phyloP scores from a whole-genome alignment of 2,888 invertebrate genomes.

The Tenodera sinensis region DNA sequence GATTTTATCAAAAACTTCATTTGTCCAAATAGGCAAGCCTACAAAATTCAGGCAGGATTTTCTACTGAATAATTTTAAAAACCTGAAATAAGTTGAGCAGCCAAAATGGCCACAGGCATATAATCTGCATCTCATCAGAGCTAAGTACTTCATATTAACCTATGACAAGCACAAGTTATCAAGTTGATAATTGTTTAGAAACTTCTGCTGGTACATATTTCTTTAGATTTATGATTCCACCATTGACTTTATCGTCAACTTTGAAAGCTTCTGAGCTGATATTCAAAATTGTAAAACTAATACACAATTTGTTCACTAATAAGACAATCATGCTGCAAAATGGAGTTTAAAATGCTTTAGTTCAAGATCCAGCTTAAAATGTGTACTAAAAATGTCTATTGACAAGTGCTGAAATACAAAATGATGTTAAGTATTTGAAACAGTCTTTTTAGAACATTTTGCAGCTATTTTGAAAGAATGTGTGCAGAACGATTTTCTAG shows the following conservation, averaged over 20 bases:
- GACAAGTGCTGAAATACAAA: not conserved
- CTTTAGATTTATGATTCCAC: not conserved
- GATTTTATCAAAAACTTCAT: not conserved
- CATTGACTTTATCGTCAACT: not conserved
- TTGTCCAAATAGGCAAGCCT: not conserved
- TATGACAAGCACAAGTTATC: not conserved
- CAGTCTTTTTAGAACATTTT: not conserved
- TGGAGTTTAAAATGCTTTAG: not conserved
- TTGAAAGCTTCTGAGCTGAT: not conserved
- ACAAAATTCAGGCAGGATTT: not conserved
- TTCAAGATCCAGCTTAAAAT: not conserved
- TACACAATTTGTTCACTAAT: not conserved
- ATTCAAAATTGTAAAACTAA: not conserved
- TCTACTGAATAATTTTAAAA: not conserved
- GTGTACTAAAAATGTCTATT: not conserved
- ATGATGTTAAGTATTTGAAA: not conserved
- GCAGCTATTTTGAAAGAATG: not conserved
- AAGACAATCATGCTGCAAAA: not conserved
- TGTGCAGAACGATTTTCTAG: constrained; percentile 35
- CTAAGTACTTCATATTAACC: not conserved
- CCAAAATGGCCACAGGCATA: not conserved
- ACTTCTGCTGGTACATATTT: constrained; percentile 28
- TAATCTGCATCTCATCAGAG: not conserved
- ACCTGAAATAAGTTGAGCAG: not conserved
- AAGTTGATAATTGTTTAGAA: not conserved